These are phyloP conservation scores for Psittacula echo DNA, from an alignment of 2,797 vertebrate species.

Conservation along the genomic window DNA sequence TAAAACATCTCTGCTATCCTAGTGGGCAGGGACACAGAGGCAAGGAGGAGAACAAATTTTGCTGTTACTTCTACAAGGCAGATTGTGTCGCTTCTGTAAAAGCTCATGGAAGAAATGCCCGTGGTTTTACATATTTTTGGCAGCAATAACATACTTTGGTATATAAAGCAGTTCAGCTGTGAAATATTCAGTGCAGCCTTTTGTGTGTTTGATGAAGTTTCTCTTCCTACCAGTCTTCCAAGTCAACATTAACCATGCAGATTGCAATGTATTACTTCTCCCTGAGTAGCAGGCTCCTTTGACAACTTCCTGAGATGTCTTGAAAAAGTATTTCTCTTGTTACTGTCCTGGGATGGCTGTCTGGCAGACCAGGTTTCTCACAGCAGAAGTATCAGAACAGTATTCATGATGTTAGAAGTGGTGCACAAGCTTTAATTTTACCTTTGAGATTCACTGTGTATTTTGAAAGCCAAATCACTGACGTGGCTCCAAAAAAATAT, in stretches of 20 bases:
- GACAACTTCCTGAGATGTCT: neutral
- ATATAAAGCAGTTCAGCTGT: conserved; percentile 13
- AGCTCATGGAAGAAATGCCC: neutral
- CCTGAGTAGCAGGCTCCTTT: neutral
- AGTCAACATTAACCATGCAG: neutral
- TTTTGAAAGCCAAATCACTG: conserved; percentile 16
- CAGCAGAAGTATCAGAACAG: neutral
- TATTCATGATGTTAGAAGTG: neutral
- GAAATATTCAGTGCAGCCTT: neutral
- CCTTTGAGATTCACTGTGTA: neutral
- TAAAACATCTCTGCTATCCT: conserved; percentile 23
- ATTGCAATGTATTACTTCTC: neutral
- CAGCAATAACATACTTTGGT: neutral
- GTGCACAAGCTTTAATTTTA: neutral
- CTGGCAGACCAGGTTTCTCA: neutral
- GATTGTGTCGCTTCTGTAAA: neutral
- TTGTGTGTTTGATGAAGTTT: conserved; percentile 4
- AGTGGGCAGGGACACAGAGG: rapidly evolving
- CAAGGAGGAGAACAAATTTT: neutral
- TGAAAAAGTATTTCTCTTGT: neutral
- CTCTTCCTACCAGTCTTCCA: neutral
- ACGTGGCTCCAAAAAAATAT: neutral
- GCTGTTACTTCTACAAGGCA: neutral
- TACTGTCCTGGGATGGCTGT: neutral
- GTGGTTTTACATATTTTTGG: neutral